Percentiles rank a stretch among this genome's conserved stretches.
Evolutionary conservation across 2,113 vertebrate species (phyloP).

Genomic region (Pitta sordida): DNA sequence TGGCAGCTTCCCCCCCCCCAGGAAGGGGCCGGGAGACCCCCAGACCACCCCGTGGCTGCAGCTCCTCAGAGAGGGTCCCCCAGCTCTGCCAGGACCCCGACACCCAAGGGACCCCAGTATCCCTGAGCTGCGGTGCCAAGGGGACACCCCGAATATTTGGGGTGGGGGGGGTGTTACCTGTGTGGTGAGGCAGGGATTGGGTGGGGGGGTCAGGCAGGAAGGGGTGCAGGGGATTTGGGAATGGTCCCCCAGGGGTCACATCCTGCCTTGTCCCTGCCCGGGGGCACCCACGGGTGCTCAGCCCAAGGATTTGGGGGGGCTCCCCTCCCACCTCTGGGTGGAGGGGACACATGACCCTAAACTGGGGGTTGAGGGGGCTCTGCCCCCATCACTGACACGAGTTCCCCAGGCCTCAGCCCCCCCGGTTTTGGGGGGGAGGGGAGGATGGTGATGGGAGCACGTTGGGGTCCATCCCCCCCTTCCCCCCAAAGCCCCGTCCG

Average conservation of each 20-base stretch:
- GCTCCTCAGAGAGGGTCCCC: not conserved
- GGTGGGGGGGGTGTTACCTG: not conserved
- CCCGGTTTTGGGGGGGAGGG: not conserved
- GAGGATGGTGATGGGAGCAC: not conserved
- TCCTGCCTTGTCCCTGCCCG: not conserved
- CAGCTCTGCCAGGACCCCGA: not conserved
- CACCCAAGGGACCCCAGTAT: not conserved
- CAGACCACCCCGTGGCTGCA: not conserved
- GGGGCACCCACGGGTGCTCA: not conserved
- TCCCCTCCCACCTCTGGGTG: not conserved
- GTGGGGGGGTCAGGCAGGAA: not conserved
- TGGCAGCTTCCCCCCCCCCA: not conserved
- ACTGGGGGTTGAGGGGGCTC: not conserved
- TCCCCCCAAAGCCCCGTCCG: not conserved
- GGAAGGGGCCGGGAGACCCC: too few species aligned
- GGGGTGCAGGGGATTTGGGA: too few species aligned
- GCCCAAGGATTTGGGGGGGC: not conserved
- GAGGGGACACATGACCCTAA: not conserved
- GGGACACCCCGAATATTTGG: not conserved
- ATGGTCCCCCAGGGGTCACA: too few species aligned
- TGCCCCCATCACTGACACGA: not conserved
- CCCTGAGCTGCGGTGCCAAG: too few species aligned
- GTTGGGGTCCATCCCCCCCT: not conserved
- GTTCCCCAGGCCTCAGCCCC: not conserved
- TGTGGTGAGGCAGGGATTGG: not conserved